Evolutionary conservation across 2,888 invertebrate genomes (phyloP).

Genomic region (Sesamia inferens): DNA sequence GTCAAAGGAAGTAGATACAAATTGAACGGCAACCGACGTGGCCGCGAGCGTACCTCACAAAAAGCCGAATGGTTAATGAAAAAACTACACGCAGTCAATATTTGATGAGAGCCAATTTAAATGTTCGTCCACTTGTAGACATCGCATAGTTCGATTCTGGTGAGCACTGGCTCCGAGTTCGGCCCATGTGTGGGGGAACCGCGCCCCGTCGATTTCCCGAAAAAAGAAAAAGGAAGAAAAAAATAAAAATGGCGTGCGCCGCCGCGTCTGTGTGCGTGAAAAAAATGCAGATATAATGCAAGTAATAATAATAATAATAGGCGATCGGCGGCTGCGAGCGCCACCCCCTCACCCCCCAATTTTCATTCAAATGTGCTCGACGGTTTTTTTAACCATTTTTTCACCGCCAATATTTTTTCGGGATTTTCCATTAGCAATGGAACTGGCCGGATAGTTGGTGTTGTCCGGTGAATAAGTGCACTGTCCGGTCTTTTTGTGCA

Average conservation of each 20-base stretch:
- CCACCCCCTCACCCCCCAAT: constrained; percentile 86
- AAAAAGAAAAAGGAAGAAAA: constrained; percentile 85
- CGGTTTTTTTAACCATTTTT: constrained; percentile 85
- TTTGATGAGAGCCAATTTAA: constrained; percentile 90
- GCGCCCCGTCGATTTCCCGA: constrained; percentile 81
- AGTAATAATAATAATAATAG: constrained; percentile 90
- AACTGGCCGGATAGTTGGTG: constrained; percentile 81
- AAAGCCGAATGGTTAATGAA: constrained; percentile 87
- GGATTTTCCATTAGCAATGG: constrained; percentile 88
- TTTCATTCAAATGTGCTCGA: constrained; percentile 89
- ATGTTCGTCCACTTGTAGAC: constrained; percentile 90
- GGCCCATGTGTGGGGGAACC: constrained; percentile 78
- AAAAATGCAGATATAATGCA: constrained; percentile 90
- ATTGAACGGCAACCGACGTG: constrained; percentile 77
- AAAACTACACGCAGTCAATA: constrained; percentile 89
- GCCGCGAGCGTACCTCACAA: constrained; percentile 75
- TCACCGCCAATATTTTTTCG: constrained; percentile 86
- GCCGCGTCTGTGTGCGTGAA: constrained; percentile 84
- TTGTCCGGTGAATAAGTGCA: constrained; percentile 77
- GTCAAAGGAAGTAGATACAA: constrained; percentile 81
- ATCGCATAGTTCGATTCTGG: constrained; percentile 86
- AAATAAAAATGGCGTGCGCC: constrained; percentile 86
- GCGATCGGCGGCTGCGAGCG: constrained; percentile 82
- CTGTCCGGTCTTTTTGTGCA: constrained; percentile 72
- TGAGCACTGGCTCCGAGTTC: constrained; percentile 68